Conservation (phyloP, 2,888 invertebrate species). For the Acrobasis consociella region DNA sequence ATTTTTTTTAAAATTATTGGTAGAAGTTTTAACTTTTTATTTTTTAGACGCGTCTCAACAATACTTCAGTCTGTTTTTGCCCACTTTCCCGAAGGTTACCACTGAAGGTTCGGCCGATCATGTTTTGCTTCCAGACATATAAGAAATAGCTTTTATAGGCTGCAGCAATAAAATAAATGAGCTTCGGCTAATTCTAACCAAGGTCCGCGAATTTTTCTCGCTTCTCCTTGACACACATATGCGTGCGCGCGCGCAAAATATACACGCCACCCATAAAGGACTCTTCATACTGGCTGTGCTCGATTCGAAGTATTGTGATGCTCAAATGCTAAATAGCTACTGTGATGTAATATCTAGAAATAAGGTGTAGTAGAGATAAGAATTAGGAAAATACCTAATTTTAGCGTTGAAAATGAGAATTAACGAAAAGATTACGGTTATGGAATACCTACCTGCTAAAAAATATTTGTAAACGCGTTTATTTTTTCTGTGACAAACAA, state of each 20-base stretch:
- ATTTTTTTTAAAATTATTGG: too few species aligned
- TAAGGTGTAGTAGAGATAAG: neutral
- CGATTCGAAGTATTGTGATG: constrained; percentile 7
- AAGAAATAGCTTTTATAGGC: constrained; percentile 4
- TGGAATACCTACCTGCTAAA: neutral
- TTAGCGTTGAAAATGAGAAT: too few species aligned
- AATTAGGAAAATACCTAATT: neutral
- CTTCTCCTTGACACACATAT: constrained; percentile 72
- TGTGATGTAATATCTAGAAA: neutral
- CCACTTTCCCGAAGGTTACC: neutral
- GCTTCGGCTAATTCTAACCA: constrained; percentile 68
- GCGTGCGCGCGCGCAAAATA: constrained; percentile 48
- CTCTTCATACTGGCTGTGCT: constrained; percentile 4
- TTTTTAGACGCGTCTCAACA: neutral
- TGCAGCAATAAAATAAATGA: constrained; percentile 56
- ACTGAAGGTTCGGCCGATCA: neutral
- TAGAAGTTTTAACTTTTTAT: too few species aligned
- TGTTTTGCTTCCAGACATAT: neutral
- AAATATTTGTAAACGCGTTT: too few species aligned
- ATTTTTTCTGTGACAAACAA: too few species aligned
- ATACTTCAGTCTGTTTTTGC: neutral
- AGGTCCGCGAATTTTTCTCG: constrained; percentile 76
- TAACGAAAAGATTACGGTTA: too few species aligned
- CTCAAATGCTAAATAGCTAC: neutral
- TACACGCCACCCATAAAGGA: constrained; percentile 18